Evolutionary conservation across 2,797 vertebrate genomes (phyloP), one percentile per base, ranked within the genome.

Genomic region (Uromys caudimaculatus): DNA sequence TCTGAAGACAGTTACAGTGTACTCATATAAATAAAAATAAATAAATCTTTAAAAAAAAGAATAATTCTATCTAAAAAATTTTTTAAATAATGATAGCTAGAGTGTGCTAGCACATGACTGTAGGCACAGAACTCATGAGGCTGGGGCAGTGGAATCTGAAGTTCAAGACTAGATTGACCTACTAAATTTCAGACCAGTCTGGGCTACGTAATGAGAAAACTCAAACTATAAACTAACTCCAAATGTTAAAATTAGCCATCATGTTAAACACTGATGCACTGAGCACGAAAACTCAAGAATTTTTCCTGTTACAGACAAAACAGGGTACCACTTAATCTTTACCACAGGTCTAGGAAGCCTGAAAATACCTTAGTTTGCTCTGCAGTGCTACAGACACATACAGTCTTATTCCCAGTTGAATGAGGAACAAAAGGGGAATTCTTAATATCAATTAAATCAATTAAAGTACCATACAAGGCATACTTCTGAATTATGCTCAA

Each of bases 311-410:
- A 71, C 77, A 76, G 67, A 62, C 97, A 52, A 93, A 92, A 94
- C 50, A 93, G 75, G 96, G 60, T 89, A 96, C 32, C 69, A 88
- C 47, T 96, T 90, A 92, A 95, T 81, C 50, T 95, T 93, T 52
- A 94, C 62, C 90, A 54, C 24, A 44, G 35, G 38, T 32, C 14
- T 76, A 94, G 77, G 10, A 47, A 83, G 69, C 79, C 91, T 88
- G 69, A 92, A 95, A 93, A 83, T 10, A 11, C 44, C 52, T 92
- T 95, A 79, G 83, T 86, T 93, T 94, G 71, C 85, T 81, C 85
- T 54, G 86, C 62, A 62, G 92, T 52, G 12, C 38, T 77, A 56
- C 14, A 84, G 89, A 82, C 41, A 54, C 56, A 71, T 13, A 11
- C 14, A 93, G 44, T 90, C 75, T 62, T 78, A 71, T 32, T 94